phyloP scores from a whole-genome alignment of 2,113 vertebrate genomes.

The Hiodon alosoides region DNA sequence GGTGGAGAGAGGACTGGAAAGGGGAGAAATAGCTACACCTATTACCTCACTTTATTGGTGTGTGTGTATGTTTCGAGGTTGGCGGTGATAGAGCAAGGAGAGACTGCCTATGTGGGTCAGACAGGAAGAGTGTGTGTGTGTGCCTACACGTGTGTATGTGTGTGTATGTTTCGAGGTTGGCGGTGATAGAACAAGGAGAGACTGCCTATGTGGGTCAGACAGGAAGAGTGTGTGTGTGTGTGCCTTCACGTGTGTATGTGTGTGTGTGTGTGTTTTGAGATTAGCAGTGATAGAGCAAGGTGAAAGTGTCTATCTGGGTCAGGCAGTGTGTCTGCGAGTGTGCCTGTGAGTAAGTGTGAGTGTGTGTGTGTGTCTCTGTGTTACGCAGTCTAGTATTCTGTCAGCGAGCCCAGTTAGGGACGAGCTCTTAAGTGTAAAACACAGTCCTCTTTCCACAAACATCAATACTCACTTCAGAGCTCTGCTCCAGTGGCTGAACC shows the following conservation, averaged over 20 bases:
- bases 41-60: not conserved
- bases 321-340: conserved; percentile 8
- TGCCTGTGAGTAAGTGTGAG: not conserved
- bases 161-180: not conserved
- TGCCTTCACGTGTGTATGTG: not conserved
- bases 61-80: conserved; percentile 14
- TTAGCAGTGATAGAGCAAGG: not conserved
- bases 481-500: not conserved
- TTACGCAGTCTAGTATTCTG: not conserved
- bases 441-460: not conserved
- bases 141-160: conserved; percentile 9
- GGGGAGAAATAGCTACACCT: conserved; percentile 7
- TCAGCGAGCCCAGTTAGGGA: not conserved
- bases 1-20: conserved; percentile 12
- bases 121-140: not conserved
- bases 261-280: not conserved
- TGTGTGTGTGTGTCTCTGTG: not conserved
- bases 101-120: no score
- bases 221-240: conserved; percentile 9
- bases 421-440: not conserved
- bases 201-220: not conserved
- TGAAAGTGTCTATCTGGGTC: not conserved
- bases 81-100: not conserved
- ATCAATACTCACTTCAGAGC: not conserved
- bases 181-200: not conserved